Evolutionary conservation across 2,797 vertebrate species (phyloP).

Genomic region (Rhabdophis nuchalis): DNA sequence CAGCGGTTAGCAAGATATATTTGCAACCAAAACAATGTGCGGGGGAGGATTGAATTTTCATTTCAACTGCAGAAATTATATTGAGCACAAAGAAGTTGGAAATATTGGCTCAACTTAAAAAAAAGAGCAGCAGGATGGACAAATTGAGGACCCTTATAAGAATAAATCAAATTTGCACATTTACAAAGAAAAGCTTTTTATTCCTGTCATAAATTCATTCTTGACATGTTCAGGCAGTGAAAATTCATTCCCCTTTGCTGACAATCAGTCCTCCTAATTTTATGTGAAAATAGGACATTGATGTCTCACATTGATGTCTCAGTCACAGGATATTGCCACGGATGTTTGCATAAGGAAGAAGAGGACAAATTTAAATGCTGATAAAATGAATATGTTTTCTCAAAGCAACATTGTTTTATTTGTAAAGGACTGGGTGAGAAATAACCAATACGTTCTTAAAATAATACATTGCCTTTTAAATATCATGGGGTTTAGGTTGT

Average conservation of each 20-base stretch:
- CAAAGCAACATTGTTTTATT: constrained; percentile 34
- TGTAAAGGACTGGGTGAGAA: not conserved
- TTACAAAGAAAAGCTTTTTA: constrained; percentile 26
- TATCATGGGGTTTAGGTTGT: not conserved
- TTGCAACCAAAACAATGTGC: not conserved
- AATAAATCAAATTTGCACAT: constrained; percentile 40
- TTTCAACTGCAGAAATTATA: constrained; percentile 40
- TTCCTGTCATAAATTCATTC: constrained; percentile 22
- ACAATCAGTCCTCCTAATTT: constrained; percentile 11
- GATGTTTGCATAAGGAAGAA: constrained; percentile 22
- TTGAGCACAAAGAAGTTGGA: constrained; percentile 13
- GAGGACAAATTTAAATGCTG: constrained; percentile 34
- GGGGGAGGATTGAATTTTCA: not conserved
- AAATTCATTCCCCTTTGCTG: constrained; percentile 11
- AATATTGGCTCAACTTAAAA: constrained; percentile 34
- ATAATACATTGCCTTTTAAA: constrained; percentile 39
- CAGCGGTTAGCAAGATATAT: constrained; percentile 23
- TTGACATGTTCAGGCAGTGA: constrained; percentile 25
- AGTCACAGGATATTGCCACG: constrained; percentile 24
- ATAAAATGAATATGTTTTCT: constrained; percentile 27
- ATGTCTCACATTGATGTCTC: constrained; percentile 36
- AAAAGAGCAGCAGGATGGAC: constrained; percentile 13
- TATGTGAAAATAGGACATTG: constrained; percentile 7
- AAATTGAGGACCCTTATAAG: not conserved
- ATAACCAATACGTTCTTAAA: constrained; percentile 40